Conservation (phyloP, 2,113 vertebrate species). For the Conger conger region DNA sequence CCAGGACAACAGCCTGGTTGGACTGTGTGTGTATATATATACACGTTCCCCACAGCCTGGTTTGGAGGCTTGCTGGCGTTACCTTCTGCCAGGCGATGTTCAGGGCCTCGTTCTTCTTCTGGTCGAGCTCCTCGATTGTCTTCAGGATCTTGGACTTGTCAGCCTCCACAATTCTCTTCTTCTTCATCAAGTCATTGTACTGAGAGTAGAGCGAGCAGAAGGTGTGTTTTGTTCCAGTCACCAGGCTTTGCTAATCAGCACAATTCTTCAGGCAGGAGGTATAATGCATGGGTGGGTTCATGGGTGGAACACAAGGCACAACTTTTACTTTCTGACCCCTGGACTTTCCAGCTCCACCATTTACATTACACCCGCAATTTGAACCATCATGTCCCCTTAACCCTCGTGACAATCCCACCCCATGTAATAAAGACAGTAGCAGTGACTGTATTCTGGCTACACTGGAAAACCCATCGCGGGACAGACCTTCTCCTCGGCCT, state of each 20-base stretch:
- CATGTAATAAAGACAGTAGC: too few species aligned
- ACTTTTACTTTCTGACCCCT: too few species aligned
- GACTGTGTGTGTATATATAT: too few species aligned
- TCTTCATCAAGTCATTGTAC: constrained; percentile 94
- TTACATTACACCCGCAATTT: too few species aligned
- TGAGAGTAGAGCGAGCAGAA: constrained; percentile 49
- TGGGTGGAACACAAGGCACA: too few species aligned
- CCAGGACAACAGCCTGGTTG: neutral
- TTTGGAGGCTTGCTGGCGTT: neutral
- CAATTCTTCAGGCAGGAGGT: neutral
- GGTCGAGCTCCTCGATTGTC: constrained; percentile 88
- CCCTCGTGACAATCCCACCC: too few species aligned
- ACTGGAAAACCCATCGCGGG: neutral
- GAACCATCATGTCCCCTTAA: too few species aligned
- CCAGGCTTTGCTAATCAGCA: too few species aligned
- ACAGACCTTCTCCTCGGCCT: constrained; percentile 86
- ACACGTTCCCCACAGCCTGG: too few species aligned
- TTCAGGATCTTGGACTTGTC: constrained; percentile 90
- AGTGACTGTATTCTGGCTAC: neutral
- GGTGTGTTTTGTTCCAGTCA: too few species aligned
- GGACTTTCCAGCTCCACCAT: too few species aligned
- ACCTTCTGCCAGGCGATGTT: constrained; percentile 95
- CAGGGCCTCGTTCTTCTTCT: constrained; percentile 87
- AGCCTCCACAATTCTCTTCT: constrained; percentile 90
- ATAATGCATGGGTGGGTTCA: too few species aligned